A percentile compares a stretch with the other conserved stretches of the same genome.
Conservation (phyloP, 2,113 vertebrate species). For the Triplophysa dalaica region DNA sequence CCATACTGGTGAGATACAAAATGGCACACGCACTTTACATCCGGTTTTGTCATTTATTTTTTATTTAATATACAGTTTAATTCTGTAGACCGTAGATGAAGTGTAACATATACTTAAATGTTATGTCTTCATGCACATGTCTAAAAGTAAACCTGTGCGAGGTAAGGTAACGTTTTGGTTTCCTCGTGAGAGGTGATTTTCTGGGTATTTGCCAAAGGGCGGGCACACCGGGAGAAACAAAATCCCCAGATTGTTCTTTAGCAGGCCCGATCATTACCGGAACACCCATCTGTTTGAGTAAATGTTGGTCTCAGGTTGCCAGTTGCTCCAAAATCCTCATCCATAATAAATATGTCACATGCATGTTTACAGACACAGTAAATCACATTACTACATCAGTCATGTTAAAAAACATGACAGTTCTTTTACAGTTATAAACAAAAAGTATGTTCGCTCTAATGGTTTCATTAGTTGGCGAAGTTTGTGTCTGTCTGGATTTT, state of each 20-base stretch:
- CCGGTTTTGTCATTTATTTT: neutral
- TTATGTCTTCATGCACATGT: no score
- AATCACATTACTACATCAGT: neutral
- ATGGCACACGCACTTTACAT: neutral
- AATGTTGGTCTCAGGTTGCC: neutral
- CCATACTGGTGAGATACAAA: slow-evolving; percentile 87
- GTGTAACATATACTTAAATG: no score
- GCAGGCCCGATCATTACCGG: neutral
- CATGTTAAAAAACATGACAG: neutral
- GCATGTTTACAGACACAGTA: neutral
- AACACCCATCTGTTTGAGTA: slow-evolving; percentile 6
- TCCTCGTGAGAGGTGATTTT: neutral
- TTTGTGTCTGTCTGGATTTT: slow-evolving; percentile 20
- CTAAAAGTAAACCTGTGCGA: neutral
- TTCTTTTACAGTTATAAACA: neutral
- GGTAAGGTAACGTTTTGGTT: neutral
- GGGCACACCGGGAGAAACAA: neutral
- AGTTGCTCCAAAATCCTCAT: neutral
- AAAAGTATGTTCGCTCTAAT: neutral
- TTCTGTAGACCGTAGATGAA: no score
- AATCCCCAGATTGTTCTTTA: neutral
- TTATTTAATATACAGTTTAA: neutral
- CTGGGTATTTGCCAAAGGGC: neutral
- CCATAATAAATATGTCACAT: slow-evolving; percentile 3
- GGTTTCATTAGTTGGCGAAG: neutral